A percentile compares a stretch with the other conserved stretches of the same genome.
Conservation (phyloP, 2,797 vertebrate species). For the Amphiprion clarkii region DNA sequence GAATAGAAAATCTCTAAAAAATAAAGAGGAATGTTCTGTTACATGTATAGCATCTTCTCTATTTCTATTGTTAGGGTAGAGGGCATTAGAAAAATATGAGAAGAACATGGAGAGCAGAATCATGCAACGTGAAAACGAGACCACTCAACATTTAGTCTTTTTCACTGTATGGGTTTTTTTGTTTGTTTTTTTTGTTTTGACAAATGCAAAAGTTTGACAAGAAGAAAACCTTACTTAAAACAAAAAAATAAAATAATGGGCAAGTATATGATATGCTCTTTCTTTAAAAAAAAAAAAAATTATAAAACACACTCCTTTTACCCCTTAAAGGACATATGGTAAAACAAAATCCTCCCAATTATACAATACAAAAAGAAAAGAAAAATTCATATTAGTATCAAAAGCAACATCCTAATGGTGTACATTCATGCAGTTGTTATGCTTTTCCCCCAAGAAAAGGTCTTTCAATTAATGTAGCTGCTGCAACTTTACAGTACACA, state of each 20-base stretch:
- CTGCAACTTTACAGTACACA: slow-evolving; percentile 44
- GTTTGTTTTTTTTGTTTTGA: slow-evolving; percentile 26
- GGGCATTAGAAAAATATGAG: slow-evolving; percentile 38
- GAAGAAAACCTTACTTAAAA: background rate
- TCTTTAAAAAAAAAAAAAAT: slow-evolving; percentile 23
- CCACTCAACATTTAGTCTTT: slow-evolving; percentile 37
- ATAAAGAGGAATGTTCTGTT: slow-evolving; percentile 14
- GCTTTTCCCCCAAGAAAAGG: slow-evolving; percentile 33
- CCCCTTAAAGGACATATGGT: slow-evolving; percentile 22
- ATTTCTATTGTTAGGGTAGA: slow-evolving; percentile 17
- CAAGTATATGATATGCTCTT: slow-evolving; percentile 52
- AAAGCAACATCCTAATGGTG: slow-evolving; percentile 53
- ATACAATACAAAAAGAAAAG: background rate
- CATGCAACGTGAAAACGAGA: slow-evolving; percentile 66
- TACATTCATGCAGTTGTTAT: slow-evolving; percentile 69
- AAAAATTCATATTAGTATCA: slow-evolving; percentile 45
- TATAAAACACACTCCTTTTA: slow-evolving; percentile 22
- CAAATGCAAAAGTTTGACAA: slow-evolving; percentile 50
- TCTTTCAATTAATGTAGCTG: slow-evolving; percentile 50
- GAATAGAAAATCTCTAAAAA: slow-evolving; percentile 27
- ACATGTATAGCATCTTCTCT: slow-evolving; percentile 26
- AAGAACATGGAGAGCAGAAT: slow-evolving; percentile 43
- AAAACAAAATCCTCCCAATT: slow-evolving; percentile 41
- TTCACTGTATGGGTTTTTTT: background rate
- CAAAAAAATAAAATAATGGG: slow-evolving; percentile 32